A percentile compares a stretch with the other conserved stretches of the same genome.
These are phyloP conservation scores for Piaya cayana DNA, from an alignment of 2,113 vertebrate species.

Conservation along the genomic window DNA sequence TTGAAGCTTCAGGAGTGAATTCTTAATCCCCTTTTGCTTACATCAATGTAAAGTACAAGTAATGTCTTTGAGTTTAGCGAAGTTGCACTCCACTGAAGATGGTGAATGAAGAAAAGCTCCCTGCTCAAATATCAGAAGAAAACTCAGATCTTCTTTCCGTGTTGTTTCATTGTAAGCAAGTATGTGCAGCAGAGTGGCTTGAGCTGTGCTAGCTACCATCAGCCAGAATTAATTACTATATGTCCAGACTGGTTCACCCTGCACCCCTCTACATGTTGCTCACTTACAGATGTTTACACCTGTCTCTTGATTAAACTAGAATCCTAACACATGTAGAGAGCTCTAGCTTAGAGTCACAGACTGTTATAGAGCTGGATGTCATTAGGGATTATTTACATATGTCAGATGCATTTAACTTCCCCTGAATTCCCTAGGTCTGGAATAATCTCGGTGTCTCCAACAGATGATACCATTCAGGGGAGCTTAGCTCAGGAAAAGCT, in stretches of 20 bases:
- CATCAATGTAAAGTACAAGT: rapidly evolving
- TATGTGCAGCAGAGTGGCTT: background rate
- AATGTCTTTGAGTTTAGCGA: background rate
- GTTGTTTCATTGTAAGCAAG: background rate
- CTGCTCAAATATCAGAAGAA: background rate
- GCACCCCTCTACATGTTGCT: background rate
- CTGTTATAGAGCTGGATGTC: background rate
- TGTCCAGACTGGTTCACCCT: background rate
- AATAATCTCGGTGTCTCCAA: background rate
- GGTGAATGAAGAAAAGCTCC: background rate
- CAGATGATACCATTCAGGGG: background rate
- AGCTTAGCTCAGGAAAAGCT: background rate
- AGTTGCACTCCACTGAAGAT: background rate
- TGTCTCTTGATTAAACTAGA: background rate
- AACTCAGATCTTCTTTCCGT: background rate
- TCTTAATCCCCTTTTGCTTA: background rate
- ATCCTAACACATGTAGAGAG: background rate
- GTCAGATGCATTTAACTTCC: background rate
- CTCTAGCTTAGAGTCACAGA: background rate
- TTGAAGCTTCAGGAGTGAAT: background rate
- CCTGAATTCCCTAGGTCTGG: background rate
- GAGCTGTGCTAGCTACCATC: background rate
- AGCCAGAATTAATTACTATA: background rate
- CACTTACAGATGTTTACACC: background rate
- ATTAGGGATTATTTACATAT: background rate